Base-by-base conservation (phyloP, 2,797 vertebrate species). In the Takifugu rubripes region DNA sequence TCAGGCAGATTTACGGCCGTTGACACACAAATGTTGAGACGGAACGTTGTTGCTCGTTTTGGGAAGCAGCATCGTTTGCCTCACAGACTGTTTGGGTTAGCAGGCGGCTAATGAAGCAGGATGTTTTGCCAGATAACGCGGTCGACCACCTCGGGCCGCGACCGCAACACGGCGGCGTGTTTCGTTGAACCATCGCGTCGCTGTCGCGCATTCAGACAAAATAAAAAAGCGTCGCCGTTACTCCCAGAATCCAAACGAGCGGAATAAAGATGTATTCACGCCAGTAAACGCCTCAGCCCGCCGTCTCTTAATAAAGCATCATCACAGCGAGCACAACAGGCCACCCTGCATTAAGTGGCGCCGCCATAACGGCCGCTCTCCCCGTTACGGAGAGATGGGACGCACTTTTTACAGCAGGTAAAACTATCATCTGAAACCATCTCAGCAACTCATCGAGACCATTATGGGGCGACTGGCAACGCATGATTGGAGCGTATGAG, bases 331-430 rank as follows among this genome's bases (percentile, higher is more conserved):
- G 50, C 52, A 83, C 74, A 86, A 86, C 59, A 43, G 59, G 29
- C n/a, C 52, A 21, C 1, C 16, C 12, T 3, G 17, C 54, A 69
- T 36, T 70, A 67, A 77, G 64, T 59, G 25, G 56, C 3, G 27
- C 55, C 9, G 56, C 43, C 57, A 51, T 50, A n/a, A 56, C 72
- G 45, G 21, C 25, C 33, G 48, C 11, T 16, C 21, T 29, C 52
- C 49, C 72, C 78, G 76, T 46, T 74, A 68, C 68, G 68, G 78
- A 56, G 52, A 69, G 79, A 83, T 64, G 79, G 59, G 24, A 57
- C 42, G 49, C 6, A 8, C 3, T 2, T 60, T 73, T 71, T 29
- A 15, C 46, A 70, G 67, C 54, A 75, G 64, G 67, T 81, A 74
- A 75, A 79, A 68, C 31, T 56, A 73, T 74, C 77, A 85, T 74